Evolutionary conservation across 2,888 invertebrate genomes (phyloP).

Genomic region (Pristionchus fissidentatus): DNA sequence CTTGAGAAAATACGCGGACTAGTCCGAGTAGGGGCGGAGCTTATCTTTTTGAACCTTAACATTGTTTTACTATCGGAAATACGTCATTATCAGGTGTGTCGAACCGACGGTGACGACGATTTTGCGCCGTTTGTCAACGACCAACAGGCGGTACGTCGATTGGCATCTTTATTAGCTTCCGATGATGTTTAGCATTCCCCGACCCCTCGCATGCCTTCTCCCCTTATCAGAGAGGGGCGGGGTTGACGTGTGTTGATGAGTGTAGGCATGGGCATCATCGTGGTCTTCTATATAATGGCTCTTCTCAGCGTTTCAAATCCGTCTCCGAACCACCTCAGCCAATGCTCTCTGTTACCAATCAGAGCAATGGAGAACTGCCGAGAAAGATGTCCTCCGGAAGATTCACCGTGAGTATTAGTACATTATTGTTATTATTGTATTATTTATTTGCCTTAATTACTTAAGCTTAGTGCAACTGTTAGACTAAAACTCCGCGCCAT

Average conservation of each 20-base stretch:
- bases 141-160: background rate
- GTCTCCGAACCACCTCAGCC: slow-evolving; percentile 44
- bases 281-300: slow-evolving; percentile 23
- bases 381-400: slow-evolving; percentile 21
- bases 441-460: no score
- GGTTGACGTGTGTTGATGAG: slow-evolving; percentile 25
- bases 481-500: no score
- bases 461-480: no score
- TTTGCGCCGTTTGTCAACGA: background rate
- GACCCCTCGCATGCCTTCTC: background rate
- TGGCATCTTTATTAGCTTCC: background rate
- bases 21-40: background rate
- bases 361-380: slow-evolving; percentile 11
- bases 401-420: slow-evolving; percentile 36
- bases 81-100: slow-evolving; percentile 13
- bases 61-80: background rate
- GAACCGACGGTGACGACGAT: slow-evolving; percentile 39
- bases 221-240: slow-evolving; percentile 16
- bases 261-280: background rate
- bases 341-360: slow-evolving; percentile 26
- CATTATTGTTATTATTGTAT: background rate
- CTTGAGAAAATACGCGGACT: no score
- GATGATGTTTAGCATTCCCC: slow-evolving; percentile 13
- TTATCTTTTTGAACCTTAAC: background rate
- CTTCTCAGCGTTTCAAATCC: slow-evolving; percentile 24